Base-by-base conservation (phyloP, 2,797 vertebrate species). In the Pempheris klunzingeri region DNA sequence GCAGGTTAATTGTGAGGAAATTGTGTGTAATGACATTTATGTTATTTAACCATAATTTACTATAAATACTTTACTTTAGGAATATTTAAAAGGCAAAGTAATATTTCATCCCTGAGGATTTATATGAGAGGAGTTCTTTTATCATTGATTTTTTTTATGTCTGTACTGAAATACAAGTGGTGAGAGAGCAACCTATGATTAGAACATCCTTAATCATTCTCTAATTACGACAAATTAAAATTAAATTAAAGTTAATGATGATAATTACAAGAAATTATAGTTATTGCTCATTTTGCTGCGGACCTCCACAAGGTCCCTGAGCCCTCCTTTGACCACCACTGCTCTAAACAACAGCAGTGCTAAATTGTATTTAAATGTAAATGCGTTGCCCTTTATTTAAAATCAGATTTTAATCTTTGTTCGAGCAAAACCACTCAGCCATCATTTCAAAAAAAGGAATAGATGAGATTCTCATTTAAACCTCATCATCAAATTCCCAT, bases 401-500 rank as follows among this genome's bases (percentile, higher is more conserved):
- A n/a, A 36, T 44, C 24, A 24, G 2, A 44, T 62, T 28, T 58
- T 24, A 55, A 22, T 14, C 7, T 55, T 53, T 64, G 28, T 67
- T 67, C 17, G 49, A 50, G 32, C 18, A 22, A 61, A 62, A 17
- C 24, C 0, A 0, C 53, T 57, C 3, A 7, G 22, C 32, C 22
- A 10, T 64, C 34, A 54, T 39, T 50, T 39, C 11, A 41, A n/a
- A 61, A 38, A 36, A 38, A n/a, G n/a, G 15, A 4, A 49, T 15
- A 26, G 61, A 83, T 78, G 62, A 46, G 63, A 67, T 32, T 67
- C 26, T n/a, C 58, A 77, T 78, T 78, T 39, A 73, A 70, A 67
- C 18, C 24, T 41, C 20, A 46, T 79, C 32, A 43, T 71, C 28
- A 72, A 49, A 77, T 86, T 71, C 85, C 36, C 13, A 15, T 64